Evolutionary conservation across 2,113 vertebrate species (phyloP).

Genomic region (Sinocyclocheilus rhinocerous): DNA sequence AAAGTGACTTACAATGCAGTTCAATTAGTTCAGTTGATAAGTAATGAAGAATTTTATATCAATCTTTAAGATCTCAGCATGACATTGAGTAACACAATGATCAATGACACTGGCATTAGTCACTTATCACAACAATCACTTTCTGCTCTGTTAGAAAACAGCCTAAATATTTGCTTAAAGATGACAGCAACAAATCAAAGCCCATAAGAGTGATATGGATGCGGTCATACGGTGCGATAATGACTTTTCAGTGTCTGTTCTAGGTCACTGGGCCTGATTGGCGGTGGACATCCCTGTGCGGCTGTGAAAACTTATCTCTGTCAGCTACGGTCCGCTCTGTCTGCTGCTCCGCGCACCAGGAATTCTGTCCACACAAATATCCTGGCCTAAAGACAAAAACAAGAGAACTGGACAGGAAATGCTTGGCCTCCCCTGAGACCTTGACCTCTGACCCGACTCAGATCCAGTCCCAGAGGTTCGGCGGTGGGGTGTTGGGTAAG

Average conservation of each 20-base stretch:
- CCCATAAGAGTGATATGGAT: background rate
- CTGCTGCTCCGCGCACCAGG: background rate
- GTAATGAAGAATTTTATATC: too few species aligned
- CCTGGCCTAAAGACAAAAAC: constrained; percentile 3
- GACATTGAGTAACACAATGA: too few species aligned
- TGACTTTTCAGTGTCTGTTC: constrained; percentile 5
- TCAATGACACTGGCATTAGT: too few species aligned
- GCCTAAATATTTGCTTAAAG: too few species aligned
- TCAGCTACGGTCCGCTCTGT: background rate
- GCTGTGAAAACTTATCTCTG: constrained; percentile 4
- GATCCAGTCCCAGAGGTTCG: constrained; percentile 1
- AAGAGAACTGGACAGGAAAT: constrained; percentile 28
- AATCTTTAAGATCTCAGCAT: too few species aligned
- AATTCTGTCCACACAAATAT: constrained; percentile 19
- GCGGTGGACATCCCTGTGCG: background rate
- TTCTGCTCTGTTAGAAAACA: too few species aligned
- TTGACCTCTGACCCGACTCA: constrained; percentile 25
- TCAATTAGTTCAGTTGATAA: too few species aligned
- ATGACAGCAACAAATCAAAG: too few species aligned
- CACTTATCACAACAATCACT: too few species aligned
- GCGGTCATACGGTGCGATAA: constrained; percentile 6
- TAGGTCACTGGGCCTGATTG: constrained; percentile 9
- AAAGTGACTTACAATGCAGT: too few species aligned
- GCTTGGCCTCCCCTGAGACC: constrained; percentile 18
- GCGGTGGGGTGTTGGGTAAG: background rate